Percentiles rank a stretch among this genome's conserved stretches.
Evolutionary conservation across 2,888 invertebrate genomes (phyloP).

Genomic region (Synergus umbraculus): DNA sequence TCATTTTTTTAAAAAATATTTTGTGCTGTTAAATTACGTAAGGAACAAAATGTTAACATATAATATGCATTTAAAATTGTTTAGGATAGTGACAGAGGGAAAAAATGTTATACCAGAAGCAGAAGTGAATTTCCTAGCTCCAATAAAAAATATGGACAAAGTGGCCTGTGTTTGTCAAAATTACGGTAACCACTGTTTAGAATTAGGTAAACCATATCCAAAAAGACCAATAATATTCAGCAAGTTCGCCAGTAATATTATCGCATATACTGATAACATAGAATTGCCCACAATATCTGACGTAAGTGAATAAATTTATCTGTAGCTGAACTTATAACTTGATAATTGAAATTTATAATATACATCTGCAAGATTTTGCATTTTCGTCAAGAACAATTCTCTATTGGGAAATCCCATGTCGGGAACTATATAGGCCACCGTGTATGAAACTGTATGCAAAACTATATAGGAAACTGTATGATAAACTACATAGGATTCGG

Average conservation of each 20-base stretch:
- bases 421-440: no score
- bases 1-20: no score
- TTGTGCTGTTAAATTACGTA: no score
- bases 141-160: constrained; percentile 89
- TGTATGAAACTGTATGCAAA: no score
- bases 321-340: no score
- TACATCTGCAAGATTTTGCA: no score
- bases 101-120: constrained; percentile 79
- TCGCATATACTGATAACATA: constrained; percentile 86
- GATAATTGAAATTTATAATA: no score
- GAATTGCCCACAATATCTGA: constrained; percentile 81
- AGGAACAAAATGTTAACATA: no score
- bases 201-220: constrained; percentile 87
- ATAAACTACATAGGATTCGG: no score
- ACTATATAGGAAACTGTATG: no score
- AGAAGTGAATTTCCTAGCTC: constrained; percentile 84
- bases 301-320: constrained; percentile 75
- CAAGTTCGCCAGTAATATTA: constrained; percentile 89
- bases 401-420: no score
- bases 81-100: constrained; percentile 79
- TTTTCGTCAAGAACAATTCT: no score
- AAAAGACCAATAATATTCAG: constrained; percentile 91
- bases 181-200: constrained; percentile 91
- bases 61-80: constrained; percentile 49
- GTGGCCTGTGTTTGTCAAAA: constrained; percentile 91